phyloP scores from a whole-genome alignment of 2,888 invertebrate genomes.

The Caenorhabditis doughertyi region DNA sequence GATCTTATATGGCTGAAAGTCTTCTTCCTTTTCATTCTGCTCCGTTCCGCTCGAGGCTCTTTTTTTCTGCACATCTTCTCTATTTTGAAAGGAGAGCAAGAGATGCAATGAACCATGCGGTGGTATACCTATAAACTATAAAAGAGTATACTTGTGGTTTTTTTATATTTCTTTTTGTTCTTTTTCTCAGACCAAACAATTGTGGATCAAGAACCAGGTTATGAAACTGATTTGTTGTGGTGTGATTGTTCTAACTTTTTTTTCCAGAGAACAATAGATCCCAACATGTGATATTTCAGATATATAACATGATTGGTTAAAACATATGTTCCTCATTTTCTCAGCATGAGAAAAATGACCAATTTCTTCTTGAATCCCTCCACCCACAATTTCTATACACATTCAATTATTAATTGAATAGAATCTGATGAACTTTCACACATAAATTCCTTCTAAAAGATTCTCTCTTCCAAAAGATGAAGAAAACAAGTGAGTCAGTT shows the following conservation, averaged over 20 bases:
- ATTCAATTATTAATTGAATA: background rate
- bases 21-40: constrained; percentile 9
- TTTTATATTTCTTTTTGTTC: background rate
- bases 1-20: constrained; percentile 19
- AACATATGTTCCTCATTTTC: constrained; percentile 15
- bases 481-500: too few species aligned
- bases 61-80: constrained; percentile 18
- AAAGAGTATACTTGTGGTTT: background rate
- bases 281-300: constrained; percentile 17
- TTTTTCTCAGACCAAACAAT: background rate
- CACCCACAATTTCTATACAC: constrained; percentile 8
- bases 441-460: background rate
- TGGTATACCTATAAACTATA: background rate
- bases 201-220: constrained; percentile 14
- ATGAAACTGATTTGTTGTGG: constrained; percentile 28
- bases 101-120: constrained; percentile 23
- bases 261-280: constrained; percentile 11
- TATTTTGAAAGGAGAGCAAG: background rate
- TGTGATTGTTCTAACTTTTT: background rate
- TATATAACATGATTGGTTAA: background rate
- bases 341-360: constrained; percentile 31
- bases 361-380: constrained; percentile 3
- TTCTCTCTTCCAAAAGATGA: too few species aligned
- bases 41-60: constrained; percentile 7
- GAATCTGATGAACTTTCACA: background rate